phyloP scores from a whole-genome alignment of 2,888 invertebrate genomes.

The Acleris literana region DNA sequence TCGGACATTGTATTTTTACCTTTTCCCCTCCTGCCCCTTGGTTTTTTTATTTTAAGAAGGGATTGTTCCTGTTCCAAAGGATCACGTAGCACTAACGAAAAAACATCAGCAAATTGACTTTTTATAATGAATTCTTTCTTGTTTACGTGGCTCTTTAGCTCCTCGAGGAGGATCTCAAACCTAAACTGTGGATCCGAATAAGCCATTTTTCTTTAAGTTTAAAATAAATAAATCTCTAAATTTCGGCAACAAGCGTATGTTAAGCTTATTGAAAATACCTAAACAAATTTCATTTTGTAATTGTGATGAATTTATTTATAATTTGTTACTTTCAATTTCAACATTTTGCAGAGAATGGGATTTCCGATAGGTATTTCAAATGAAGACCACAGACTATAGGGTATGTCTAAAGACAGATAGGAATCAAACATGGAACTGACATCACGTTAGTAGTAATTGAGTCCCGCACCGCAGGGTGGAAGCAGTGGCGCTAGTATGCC shows the following conservation, averaged over 20 bases:
- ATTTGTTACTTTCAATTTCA: constrained; percentile 53
- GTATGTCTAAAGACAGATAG: too few species aligned
- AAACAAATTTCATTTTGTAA: constrained; percentile 3
- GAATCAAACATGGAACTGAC: too few species aligned
- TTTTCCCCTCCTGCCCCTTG: constrained; percentile 46
- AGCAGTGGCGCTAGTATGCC: too few species aligned
- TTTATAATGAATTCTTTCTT: constrained; percentile 57
- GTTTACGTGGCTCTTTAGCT: constrained; percentile 54
- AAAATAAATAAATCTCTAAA: constrained; percentile 38
- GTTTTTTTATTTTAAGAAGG: constrained; percentile 35
- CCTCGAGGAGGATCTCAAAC: constrained; percentile 64
- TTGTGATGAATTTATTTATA: not conserved
- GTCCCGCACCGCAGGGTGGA: too few species aligned
- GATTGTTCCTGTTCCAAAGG: constrained; percentile 45
- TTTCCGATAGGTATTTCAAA: too few species aligned
- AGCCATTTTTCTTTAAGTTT: constrained; percentile 57
- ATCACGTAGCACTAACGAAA: constrained; percentile 58
- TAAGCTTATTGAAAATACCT: not conserved
- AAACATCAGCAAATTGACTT: constrained; percentile 64
- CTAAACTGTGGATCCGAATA: constrained; percentile 69
- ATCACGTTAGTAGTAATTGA: too few species aligned
- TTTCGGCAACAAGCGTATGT: not conserved
- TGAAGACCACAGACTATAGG: too few species aligned
- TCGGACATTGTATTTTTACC: constrained; percentile 41
- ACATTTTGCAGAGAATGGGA: constrained; percentile 41